Evolutionary conservation across 2,797 vertebrate genomes (phyloP).

Genomic region (Gadopsis bispinosus): DNA sequence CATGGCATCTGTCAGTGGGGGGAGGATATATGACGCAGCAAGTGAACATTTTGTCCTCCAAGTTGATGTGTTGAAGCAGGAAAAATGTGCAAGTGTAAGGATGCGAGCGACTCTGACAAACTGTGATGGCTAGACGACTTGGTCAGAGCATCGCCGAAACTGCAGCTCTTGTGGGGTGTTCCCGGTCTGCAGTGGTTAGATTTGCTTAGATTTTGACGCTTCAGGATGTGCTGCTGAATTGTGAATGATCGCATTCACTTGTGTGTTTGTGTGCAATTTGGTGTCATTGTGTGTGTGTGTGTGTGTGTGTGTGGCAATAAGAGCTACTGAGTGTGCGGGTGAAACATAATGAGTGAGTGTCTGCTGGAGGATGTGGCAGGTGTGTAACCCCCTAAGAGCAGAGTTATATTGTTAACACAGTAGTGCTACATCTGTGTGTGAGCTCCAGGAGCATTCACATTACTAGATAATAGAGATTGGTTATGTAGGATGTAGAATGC

Average conservation of each 20-base stretch:
- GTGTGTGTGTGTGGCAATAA: background rate
- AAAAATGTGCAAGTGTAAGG: too few relatives aligned
- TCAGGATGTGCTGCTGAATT: constrained; percentile 18
- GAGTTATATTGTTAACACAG: constrained; percentile 39
- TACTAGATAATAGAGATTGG: constrained; percentile 28
- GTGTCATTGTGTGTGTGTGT: background rate
- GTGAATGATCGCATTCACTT: background rate
- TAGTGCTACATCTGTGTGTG: constrained; percentile 23
- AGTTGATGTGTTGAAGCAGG: too few relatives aligned
- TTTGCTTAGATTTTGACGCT: constrained; percentile 32
- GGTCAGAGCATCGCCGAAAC: too few relatives aligned
- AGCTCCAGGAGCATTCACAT: constrained; percentile 27
- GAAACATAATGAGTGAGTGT: constrained; percentile 22
- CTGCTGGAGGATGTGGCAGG: constrained; percentile 45
- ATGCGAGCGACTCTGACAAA: too few relatives aligned
- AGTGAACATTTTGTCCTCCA: too few relatives aligned
- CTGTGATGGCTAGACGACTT: too few relatives aligned
- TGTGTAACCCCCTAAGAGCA: constrained; percentile 35
- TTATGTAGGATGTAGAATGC: constrained; percentile 24
- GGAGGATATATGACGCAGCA: too few relatives aligned
- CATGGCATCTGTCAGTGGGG: too few relatives aligned
- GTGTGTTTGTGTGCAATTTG: background rate
- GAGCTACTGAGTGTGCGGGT: constrained; percentile 9
- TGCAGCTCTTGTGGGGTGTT: too few relatives aligned
- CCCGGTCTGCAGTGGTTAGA: too few relatives aligned